These are phyloP conservation scores for Genyomyrus donnyi DNA, from an alignment of 2,113 vertebrate genomes.

Conservation along the genomic window DNA sequence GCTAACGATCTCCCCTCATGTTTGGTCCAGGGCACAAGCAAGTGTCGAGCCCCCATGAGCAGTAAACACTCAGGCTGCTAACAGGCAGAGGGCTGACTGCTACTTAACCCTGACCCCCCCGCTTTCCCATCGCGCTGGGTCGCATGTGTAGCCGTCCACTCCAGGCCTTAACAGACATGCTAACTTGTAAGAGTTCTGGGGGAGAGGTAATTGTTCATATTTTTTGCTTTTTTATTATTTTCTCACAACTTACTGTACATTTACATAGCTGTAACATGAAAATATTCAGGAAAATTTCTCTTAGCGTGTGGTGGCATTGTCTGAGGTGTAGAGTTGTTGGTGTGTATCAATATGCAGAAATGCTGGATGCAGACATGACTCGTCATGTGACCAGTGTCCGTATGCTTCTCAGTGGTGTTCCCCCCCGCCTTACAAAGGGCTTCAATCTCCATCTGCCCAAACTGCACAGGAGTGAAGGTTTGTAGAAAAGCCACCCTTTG, in stretches of 20 bases:
- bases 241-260: too few relatives aligned
- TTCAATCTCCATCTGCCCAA: background rate
- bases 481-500: conserved; percentile 32
- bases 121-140: conserved; percentile 14
- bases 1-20: conserved; percentile 72
- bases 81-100: background rate
- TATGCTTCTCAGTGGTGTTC: background rate
- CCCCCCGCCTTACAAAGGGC: background rate
- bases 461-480: conserved; percentile 5
- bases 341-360: too few relatives aligned
- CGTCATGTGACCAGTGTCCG: background rate
- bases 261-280: too few relatives aligned
- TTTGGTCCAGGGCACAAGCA: conserved; percentile 48
- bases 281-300: background rate
- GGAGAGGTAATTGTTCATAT: too few relatives aligned
- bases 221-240: too few relatives aligned
- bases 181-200: too few relatives aligned
- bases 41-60: conserved; percentile 49
- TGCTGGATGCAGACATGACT: background rate
- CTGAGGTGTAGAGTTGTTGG: background rate
- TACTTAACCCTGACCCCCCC: background rate
- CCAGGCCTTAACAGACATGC: background rate
- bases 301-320: background rate
- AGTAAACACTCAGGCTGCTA: background rate
- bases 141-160: background rate